phyloP scores from a whole-genome alignment of 2,888 invertebrate genomes.

The Tubulanus polymorphus region DNA sequence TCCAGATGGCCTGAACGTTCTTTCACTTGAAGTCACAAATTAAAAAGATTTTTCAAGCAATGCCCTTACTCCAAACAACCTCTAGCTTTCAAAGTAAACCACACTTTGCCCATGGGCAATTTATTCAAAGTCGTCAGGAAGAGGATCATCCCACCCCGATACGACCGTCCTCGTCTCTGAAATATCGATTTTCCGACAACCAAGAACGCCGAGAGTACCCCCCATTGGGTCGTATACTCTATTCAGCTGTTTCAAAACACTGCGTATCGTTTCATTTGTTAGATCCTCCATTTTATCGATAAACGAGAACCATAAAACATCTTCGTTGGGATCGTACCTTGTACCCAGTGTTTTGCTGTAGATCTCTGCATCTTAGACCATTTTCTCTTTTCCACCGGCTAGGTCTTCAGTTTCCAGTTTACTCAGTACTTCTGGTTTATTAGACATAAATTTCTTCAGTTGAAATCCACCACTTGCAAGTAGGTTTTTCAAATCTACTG shows the following conservation, averaged over 20 bases:
- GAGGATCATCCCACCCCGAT: background rate
- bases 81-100: too few species aligned
- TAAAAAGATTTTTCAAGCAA: too few species aligned
- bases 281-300: background rate
- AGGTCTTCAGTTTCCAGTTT: background rate
- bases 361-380: background rate
- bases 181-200: too few species aligned
- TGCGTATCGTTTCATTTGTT: background rate
- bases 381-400: background rate
- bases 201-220: too few species aligned
- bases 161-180: background rate
- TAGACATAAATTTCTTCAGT: background rate
- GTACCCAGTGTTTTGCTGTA: background rate
- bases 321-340: background rate
- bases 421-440: background rate
- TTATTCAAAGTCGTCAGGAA: background rate
- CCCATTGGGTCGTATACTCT: background rate
- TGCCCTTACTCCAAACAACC: too few species aligned
- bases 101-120: background rate
- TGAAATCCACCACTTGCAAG: background rate
- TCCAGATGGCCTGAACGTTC: too few species aligned
- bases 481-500: background rate
- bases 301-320: background rate
- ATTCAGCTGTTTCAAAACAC: background rate
- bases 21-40: too few species aligned